Base-by-base conservation (phyloP, 2,797 vertebrate genomes). In the Cottoperca gobio region DNA sequence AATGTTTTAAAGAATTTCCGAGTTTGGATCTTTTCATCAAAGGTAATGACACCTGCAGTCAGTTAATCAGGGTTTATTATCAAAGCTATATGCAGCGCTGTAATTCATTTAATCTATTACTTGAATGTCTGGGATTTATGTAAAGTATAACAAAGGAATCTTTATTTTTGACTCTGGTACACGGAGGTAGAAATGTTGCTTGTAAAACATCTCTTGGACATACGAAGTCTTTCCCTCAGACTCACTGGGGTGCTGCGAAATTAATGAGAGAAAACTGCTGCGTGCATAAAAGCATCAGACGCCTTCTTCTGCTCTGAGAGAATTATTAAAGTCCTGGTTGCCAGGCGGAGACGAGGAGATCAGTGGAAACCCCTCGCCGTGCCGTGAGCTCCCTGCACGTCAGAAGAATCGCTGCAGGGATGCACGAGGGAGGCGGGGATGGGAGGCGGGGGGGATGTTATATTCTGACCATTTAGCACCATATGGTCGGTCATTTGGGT, bases 181-280 rank as follows among this genome's bases (percentile, higher is more conserved):
- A 45, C n/a, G 21, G 14, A 24, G 1, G 57, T 53, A 70, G 70
- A 75, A 45, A 3, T 2, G 14, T 33, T 50, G 8, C 63, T 42
- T 50, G 42, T 75, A 72, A 79, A 81, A 78, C 76, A 49, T 42
- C 67, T 49, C 46, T 72, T 26, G 43, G 43, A 59, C 68, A 31
- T 33, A n/a, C 33, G 12, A 53, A 67, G 67, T 72, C 60, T 81
- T 76, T 57, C 52, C 73, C 64, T 76, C 78, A 6, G 73, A 82
- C 73, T 80, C 83, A 52, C 83, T 55, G 71, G 80, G 81, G 59
- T 88, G 81, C 88, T 90, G 64, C 21, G 59, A 88, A 89, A 89
- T 89, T 85, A 88, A 92, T 91, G 89, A 90, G 86, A 87, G 84
- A 86, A 88, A 92, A 89, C 86, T 83, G 84, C 79, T 54, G 73